These are phyloP conservation scores for Xestia sexstrigata DNA, from an alignment of 2,888 invertebrate species.

Conservation along the genomic window DNA sequence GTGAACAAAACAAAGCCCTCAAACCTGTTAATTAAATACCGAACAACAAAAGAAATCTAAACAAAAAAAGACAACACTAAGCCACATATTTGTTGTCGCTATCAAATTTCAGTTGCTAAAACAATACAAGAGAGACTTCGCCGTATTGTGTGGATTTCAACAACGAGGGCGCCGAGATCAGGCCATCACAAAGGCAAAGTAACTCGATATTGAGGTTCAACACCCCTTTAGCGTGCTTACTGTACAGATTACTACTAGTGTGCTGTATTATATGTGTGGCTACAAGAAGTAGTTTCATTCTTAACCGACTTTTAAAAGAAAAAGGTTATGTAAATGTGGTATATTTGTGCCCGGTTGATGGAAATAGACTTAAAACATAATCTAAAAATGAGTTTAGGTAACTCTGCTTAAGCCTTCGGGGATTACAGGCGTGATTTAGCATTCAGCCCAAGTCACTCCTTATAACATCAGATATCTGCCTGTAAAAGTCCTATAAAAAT, in stretches of 20 bases:
- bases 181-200: constrained; percentile 53
- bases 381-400: no score
- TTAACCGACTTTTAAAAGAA: no score
- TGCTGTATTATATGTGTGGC: not conserved
- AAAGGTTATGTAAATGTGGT: no score
- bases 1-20: not conserved
- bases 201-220: constrained; percentile 59
- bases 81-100: constrained; percentile 27
- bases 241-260: constrained; percentile 27
- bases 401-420: no score
- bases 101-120: constrained; percentile 58
- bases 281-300: not conserved
- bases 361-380: no score
- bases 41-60: constrained; percentile 36
- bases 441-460: no score
- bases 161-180: constrained; percentile 43
- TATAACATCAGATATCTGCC: no score
- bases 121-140: constrained; percentile 47
- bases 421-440: no score
- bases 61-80: constrained; percentile 30
- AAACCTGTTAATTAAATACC: constrained; percentile 14
- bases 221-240: constrained; percentile 37
- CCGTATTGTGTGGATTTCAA: constrained; percentile 52
- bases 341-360: no score
- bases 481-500: no score